phyloP scores from a whole-genome alignment of 2,113 vertebrate genomes.

The Colistium nudipinnis region DNA sequence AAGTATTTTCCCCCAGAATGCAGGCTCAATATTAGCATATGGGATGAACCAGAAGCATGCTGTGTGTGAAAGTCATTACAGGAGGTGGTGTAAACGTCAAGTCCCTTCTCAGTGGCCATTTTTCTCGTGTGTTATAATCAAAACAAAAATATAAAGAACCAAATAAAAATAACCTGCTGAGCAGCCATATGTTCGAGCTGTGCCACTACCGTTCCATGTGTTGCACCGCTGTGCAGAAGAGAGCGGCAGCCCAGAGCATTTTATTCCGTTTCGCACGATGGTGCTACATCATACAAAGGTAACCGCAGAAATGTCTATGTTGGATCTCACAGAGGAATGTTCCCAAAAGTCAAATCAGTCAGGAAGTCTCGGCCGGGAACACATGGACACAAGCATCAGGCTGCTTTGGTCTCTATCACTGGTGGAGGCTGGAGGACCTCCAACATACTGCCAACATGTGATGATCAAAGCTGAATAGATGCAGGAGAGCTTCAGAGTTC shows the following conservation, averaged over 20 bases:
- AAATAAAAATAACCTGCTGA: conserved; percentile 5
- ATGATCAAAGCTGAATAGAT: background rate
- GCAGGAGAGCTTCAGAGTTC: background rate
- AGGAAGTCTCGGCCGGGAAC: conserved; percentile 6
- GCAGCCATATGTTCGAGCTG: conserved; percentile 11
- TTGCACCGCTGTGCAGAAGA: conserved; percentile 16
- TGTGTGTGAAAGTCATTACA: background rate
- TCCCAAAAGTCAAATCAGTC: conserved; percentile 7
- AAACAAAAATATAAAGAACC: conserved; percentile 13
- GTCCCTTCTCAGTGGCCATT: background rate
- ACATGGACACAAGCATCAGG: background rate
- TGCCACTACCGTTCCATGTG: conserved; percentile 13
- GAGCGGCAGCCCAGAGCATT: conserved; percentile 4
- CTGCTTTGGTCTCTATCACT: conserved; percentile 6
- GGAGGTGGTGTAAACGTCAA: conserved; percentile 3
- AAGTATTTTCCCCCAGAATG: conserved; percentile 28
- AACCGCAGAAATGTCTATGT: background rate
- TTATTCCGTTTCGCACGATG: conserved; percentile 1
- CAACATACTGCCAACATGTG: conserved; percentile 9
- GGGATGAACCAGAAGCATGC: conserved; percentile 15
- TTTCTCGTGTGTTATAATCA: background rate
- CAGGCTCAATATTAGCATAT: conserved; percentile 40
- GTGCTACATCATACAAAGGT: conserved; percentile 10
- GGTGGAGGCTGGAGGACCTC: conserved; percentile 16
- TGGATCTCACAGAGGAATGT: background rate